Percentiles rank a stretch among this genome's conserved stretches.
These are phyloP conservation scores for Oplegnathus fasciatus DNA, from an alignment of 2,113 vertebrate species.

Conservation along the genomic window DNA sequence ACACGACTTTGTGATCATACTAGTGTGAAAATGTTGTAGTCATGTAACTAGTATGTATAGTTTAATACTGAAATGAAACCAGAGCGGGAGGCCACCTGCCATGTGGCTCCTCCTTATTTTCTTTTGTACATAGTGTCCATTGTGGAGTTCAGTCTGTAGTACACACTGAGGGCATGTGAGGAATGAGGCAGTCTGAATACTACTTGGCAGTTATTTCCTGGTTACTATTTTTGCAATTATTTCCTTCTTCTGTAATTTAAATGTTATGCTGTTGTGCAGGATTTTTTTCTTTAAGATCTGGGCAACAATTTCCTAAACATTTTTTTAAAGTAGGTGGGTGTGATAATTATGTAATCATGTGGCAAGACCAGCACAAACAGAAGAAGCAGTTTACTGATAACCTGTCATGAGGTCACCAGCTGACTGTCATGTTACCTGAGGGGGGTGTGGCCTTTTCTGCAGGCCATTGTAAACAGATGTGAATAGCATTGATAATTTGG, in stretches of 20 bases:
- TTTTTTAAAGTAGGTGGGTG: neutral
- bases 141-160: conserved; percentile 46
- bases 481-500: neutral
- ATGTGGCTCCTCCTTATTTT: conserved; percentile 65
- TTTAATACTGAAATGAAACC: conserved; percentile 30
- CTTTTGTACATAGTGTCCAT: conserved; percentile 62
- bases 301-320: neutral
- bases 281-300: neutral
- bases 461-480: conserved; percentile 15
- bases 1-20: neutral
- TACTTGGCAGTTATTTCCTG: neutral
- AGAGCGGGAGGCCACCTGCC: conserved; percentile 52
- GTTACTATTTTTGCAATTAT: neutral
- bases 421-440: conserved; percentile 75
- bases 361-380: conserved; percentile 18
- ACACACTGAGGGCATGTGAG: neutral
- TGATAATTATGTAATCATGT: conserved; percentile 30
- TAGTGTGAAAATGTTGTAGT: neutral
- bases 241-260: neutral
- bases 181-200: neutral
- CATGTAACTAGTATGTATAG: neutral
- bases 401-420: conserved; percentile 70
- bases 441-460: conserved; percentile 39
- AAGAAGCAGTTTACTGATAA: conserved; percentile 57
- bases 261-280: neutral